phyloP scores from a whole-genome alignment of 2,113 vertebrate species.

The Bujurquina vittata region DNA sequence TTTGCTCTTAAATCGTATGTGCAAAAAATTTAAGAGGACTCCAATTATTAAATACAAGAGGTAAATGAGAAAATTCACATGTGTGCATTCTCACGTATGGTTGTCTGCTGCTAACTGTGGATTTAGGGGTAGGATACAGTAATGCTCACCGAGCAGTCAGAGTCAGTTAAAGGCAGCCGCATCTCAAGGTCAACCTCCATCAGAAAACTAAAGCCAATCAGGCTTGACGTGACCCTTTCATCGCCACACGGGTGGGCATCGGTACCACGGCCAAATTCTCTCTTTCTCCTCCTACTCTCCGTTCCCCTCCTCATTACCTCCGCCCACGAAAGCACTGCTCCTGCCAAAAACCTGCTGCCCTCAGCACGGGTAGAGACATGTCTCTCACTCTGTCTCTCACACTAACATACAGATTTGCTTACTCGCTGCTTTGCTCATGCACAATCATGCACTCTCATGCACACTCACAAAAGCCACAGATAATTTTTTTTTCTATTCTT shows the following conservation, averaged over 20 bases:
- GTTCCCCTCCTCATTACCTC: slow-evolving; percentile 1
- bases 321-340: slow-evolving; percentile 28
- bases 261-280: slow-evolving; percentile 9
- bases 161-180: slow-evolving; percentile 37
- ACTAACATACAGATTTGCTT: slow-evolving; percentile 38
- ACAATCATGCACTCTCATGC: not conserved
- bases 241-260: slow-evolving; percentile 23
- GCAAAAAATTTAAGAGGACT: not conserved
- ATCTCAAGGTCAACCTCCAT: slow-evolving; percentile 65
- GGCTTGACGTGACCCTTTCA: slow-evolving; percentile 45
- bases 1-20: not conserved
- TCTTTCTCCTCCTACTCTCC: not conserved
- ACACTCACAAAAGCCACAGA: not conserved
- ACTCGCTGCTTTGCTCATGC: slow-evolving; percentile 22
- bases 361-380: slow-evolving; percentile 48
- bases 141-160: slow-evolving; percentile 16
- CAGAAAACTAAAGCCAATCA: slow-evolving; percentile 47
- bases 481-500: slow-evolving; percentile 17
- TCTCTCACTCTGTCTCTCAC: slow-evolving; percentile 38
- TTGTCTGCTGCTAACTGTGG: slow-evolving; percentile 3
- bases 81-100: not conserved
- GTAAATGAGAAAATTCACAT: not conserved
- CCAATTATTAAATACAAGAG: not conserved
- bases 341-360: slow-evolving; percentile 65
- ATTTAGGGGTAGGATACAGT: slow-evolving; percentile 18